phyloP scores from a whole-genome alignment of 2,797 vertebrate species.

The Oryzias sinensis region DNA sequence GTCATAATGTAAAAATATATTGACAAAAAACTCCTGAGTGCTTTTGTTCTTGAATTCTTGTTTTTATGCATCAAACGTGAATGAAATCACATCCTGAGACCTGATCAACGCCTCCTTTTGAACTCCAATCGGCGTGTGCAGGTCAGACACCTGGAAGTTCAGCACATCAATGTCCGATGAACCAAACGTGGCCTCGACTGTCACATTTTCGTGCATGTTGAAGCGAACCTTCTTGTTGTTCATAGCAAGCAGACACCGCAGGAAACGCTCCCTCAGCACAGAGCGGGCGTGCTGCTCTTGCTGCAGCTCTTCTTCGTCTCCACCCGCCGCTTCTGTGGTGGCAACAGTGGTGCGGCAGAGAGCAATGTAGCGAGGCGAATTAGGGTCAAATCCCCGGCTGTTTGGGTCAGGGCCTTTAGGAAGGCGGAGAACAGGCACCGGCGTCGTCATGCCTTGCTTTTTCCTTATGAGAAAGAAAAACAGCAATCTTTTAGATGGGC shows the following conservation, averaged over 20 bases:
- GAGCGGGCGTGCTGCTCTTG: constrained; percentile 77
- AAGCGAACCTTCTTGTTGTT: constrained; percentile 77
- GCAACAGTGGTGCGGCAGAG: constrained; percentile 67
- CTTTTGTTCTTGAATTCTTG: not conserved
- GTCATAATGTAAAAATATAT: constrained; percentile 2
- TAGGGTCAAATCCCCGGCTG: constrained; percentile 85
- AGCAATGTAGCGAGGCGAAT: constrained; percentile 73
- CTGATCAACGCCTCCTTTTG: constrained; percentile 86
- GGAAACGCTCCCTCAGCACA: constrained; percentile 79
- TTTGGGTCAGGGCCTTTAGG: constrained; percentile 83
- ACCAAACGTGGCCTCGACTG: constrained; percentile 80
- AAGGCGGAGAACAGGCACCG: constrained; percentile 79
- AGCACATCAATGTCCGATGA: constrained; percentile 86
- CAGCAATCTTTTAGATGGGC: no score
- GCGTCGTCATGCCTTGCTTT: constrained; percentile 48
- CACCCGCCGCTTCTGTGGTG: constrained; percentile 2
- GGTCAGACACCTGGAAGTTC: constrained; percentile 86
- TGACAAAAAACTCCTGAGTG: not conserved
- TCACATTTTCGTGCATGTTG: constrained; percentile 79
- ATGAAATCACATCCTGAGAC: constrained; percentile 84
- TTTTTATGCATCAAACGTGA: constrained; percentile 67
- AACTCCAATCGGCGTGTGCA: constrained; percentile 87
- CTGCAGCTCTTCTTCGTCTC: constrained; percentile 13
- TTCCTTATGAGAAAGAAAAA: no score
- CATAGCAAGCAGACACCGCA: constrained; percentile 82